Base-by-base conservation (phyloP, 2,797 vertebrate genomes). In the Falco berigora region DNA sequence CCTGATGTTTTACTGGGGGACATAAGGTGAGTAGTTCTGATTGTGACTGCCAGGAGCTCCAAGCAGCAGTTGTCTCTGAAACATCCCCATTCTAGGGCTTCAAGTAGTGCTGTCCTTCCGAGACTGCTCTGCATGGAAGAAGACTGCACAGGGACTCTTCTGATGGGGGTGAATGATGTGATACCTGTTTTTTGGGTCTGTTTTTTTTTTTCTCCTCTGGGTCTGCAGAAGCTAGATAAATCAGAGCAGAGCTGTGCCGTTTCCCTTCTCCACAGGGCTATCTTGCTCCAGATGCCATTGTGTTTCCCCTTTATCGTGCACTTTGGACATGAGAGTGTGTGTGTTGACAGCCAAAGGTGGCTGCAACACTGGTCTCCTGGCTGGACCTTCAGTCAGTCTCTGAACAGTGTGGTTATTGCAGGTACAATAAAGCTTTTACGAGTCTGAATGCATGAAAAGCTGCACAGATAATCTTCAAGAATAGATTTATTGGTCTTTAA, bases 321-420 rank as follows among this genome's bases (percentile, higher is more conserved):
- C 25, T 72, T 78, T 55, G 55, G 50, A 42, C 14, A 2, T 7
- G 19, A 36, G 63, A 40, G 11, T 83, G n/a, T 34, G 9, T 52
- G 38, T 49, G 14, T 30, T 15, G 30, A 49, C 40, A 53, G 27
- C 68, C 55, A 25, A 21, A 23, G 36, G 49, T 63, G 23, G 16
- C 76, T 50, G 10, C 28, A 38, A 25, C 1, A 1, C 28, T 32
- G 58, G 16, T 52, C 38, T 71, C 30, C 30, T 83, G 34, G 40
- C 47, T 62, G 68, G 81, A 61, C 68, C 13, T 36, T 49, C 46
- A 23, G 30, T 36, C 34, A 27, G 22, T 28, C 34, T 55, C 16
- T 18, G 34, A 53, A 32, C 38, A 40, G 52, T 0, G 0, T n/a
- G 28, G 7, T n/a, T 50, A 22, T 32, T n/a, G 6, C 1, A 2